phyloP scores from a whole-genome alignment of 1,140 invertebrate genomes.

The Epicauta chinensis region DNA sequence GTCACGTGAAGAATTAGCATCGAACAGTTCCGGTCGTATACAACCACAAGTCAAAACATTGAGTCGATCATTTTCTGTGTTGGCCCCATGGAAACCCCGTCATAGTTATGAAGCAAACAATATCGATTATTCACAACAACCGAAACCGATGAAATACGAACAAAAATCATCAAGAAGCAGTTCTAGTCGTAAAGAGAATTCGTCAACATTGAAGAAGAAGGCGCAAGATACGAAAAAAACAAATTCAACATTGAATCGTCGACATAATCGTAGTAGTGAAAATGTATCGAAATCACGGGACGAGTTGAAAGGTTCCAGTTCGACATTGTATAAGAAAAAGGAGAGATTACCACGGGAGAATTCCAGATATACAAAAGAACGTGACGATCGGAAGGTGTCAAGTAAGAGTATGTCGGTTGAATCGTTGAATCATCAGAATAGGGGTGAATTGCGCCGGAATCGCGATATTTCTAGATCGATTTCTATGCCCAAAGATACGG shows the following conservation, averaged over 20 bases:
- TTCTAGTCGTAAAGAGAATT: constrained; percentile 32
- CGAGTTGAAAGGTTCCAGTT: constrained; percentile 30
- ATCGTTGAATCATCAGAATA: constrained; percentile 47
- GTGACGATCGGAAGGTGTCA: constrained; percentile 46
- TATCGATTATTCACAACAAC: constrained; percentile 71
- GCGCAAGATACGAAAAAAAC: constrained; percentile 36
- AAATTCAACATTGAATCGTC: constrained; percentile 28
- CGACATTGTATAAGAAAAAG: constrained; percentile 39
- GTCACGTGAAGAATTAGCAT: constrained; percentile 66
- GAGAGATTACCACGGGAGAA: constrained; percentile 43
- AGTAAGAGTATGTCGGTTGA: constrained; percentile 56
- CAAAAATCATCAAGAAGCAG: constrained; percentile 42
- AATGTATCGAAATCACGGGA: constrained; percentile 30
- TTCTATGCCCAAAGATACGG: constrained; percentile 61
- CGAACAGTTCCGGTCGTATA: constrained; percentile 49
- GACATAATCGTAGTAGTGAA: constrained; percentile 36
- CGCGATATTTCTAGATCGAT: constrained; percentile 52
- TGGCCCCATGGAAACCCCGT: constrained; percentile 75
- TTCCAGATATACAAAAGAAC: constrained; percentile 45
- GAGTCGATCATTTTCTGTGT: constrained; percentile 74
- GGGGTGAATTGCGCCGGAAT: constrained; percentile 43
- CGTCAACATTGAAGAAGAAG: constrained; percentile 38
- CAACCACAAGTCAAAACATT: constrained; percentile 62
- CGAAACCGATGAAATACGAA: constrained; percentile 43
- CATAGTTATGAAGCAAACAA: constrained; percentile 66